These are phyloP conservation scores for Sycophila texana DNA, from an alignment of 2,888 invertebrate genomes.

Conservation along the genomic window DNA sequence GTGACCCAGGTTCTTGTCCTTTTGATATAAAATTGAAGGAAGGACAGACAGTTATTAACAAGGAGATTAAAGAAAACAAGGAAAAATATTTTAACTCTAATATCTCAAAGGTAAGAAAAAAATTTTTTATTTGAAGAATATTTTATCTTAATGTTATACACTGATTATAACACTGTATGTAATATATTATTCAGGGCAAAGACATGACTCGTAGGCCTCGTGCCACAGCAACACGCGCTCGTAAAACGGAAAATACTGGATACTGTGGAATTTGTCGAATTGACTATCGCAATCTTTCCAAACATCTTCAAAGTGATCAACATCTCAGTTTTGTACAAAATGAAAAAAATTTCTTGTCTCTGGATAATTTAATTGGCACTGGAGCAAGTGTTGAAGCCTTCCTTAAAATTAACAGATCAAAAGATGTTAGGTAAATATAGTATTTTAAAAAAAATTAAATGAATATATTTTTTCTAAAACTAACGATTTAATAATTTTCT, in stretches of 20 bases:
- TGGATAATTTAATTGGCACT: constrained; percentile 83
- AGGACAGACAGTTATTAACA: constrained; percentile 58
- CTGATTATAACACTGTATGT: neutral
- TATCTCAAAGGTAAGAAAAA: constrained; percentile 67
- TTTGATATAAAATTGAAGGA: constrained; percentile 69
- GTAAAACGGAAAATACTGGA: constrained; percentile 77
- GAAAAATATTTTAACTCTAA: constrained; percentile 63
- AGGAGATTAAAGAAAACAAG: constrained; percentile 69
- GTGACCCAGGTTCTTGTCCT: constrained; percentile 74
- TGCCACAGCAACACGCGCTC: constrained; percentile 71
- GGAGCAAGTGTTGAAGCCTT: constrained; percentile 84
- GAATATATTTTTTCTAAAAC: constrained; percentile 2
- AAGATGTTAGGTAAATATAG: constrained; percentile 68
- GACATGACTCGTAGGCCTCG: constrained; percentile 76
- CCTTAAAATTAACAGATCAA: constrained; percentile 79
- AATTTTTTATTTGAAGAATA: constrained; percentile 5
- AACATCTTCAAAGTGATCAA: constrained; percentile 85
- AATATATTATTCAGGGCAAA: constrained; percentile 65
- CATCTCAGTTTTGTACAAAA: constrained; percentile 86
- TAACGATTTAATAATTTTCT: constrained; percentile 15
- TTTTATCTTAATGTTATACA: neutral
- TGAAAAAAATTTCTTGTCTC: constrained; percentile 84
- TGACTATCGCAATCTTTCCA: constrained; percentile 83
- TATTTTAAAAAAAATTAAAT: neutral
- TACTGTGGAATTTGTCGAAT: constrained; percentile 89